Conservation (phyloP, 2,797 vertebrate genomes). For the Strix occidentalis region DNA sequence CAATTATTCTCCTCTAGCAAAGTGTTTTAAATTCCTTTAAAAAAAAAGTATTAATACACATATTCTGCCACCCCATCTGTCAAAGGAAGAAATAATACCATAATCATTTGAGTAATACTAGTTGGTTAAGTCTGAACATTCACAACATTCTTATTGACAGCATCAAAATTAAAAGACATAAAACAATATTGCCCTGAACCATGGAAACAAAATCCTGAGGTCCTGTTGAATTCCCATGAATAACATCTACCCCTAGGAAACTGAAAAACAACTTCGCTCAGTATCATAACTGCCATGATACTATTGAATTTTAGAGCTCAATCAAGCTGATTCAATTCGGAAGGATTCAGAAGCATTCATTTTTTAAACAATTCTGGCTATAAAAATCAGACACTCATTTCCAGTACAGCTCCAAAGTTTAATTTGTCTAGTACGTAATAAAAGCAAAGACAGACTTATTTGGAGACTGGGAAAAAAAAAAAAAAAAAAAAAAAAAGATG, state of each 20-base stretch:
- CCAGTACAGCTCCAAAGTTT: background rate
- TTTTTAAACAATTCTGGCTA: background rate
- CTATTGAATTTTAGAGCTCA: background rate
- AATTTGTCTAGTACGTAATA: background rate
- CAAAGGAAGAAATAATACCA: background rate
- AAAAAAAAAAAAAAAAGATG: background rate
- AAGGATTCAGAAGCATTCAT: background rate
- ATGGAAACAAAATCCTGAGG: background rate
- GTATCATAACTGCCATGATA: background rate
- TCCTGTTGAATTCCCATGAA: background rate
- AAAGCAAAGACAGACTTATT: background rate
- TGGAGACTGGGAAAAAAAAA: background rate
- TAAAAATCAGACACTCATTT: background rate
- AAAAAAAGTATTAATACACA: background rate
- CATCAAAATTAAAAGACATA: background rate
- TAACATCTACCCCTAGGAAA: background rate
- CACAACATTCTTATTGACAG: background rate
- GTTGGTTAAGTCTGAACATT: background rate
- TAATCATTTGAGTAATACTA: background rate
- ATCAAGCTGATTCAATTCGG: background rate
- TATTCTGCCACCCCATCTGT: background rate
- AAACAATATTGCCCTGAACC: background rate
- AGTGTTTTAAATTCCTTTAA: background rate
- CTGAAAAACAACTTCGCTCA: background rate
- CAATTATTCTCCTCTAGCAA: background rate